Evolutionary conservation across 2,888 invertebrate genomes (phyloP), one percentile per base, ranked within the genome.

Genomic region (Hydriomena furcata): DNA sequence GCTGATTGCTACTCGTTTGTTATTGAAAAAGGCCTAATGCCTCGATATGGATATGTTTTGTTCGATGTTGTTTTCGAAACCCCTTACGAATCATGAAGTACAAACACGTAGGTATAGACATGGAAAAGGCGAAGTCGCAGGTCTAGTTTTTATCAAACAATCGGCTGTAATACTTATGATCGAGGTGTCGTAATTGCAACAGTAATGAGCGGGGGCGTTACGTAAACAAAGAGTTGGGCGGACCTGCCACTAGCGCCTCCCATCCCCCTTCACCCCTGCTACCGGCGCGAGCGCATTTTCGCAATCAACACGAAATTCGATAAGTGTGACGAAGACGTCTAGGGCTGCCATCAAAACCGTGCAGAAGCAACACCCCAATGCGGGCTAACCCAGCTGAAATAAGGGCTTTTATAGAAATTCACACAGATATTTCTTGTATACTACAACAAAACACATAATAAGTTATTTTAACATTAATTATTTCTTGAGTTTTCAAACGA

Each of bases 221-320:
- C 84, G 77, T 86, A 85, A 88, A 88, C 88, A 88, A 88, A 86
- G 85, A 82, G 80, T 74, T 84, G 88, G 89, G 89, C 87, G 89
- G 85, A 73, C 75, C 84, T 74, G 84, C 79, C 76, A 77, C 79
- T 65, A 80, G 79, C 71, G 63, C 65, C 57, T 66, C 64, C 63
- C 59, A 57, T 55, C 57, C 59, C 68, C 65, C 51, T 45, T 52
- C 58, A 58, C 55, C 64, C 66, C 62, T 60, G 61, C 58, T 75
- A 78, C 80, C 71, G 82, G 87, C 83, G 83, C 79, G 61, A 63
- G 78, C 64, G 84, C 82, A 70, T 78, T 84, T 84, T 83, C 73
- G 82, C 82, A 81, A 82, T 73, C 72, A 74, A 71, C 68, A 68
- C 60, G 63, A 77, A 76, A 73, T 70, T 73, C 54, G 67, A 75